Percentiles rank a stretch among this genome's conserved stretches.
Conservation (phyloP, 2,797 vertebrate species). For the Peromyscus melanophrys region DNA sequence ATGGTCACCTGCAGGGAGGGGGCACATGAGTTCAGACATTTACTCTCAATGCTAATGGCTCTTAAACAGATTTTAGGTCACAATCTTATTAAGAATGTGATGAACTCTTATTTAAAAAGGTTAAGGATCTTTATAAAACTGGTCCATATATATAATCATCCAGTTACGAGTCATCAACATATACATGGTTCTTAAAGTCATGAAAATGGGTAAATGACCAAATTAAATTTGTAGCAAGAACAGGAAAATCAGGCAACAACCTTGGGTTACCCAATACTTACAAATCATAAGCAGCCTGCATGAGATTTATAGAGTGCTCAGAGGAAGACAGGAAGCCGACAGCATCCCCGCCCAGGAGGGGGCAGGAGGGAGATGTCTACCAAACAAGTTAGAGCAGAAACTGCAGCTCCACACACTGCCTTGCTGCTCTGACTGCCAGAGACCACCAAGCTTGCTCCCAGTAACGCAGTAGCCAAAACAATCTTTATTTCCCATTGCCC, state of each 20-base stretch:
- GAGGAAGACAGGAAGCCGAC: background rate
- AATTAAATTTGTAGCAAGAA: background rate
- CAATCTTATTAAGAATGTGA: slow-evolving; percentile 28
- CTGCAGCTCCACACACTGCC: background rate
- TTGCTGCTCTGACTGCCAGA: slow-evolving; percentile 7
- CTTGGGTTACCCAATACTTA: background rate
- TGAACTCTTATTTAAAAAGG: slow-evolving; percentile 9
- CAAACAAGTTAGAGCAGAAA: background rate
- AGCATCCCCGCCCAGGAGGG: background rate
- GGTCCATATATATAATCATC: background rate
- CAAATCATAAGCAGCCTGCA: background rate
- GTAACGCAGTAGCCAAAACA: slow-evolving; percentile 12
- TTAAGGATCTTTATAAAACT: slow-evolving; percentile 33
- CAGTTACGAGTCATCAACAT: background rate
- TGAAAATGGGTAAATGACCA: slow-evolving; percentile 1
- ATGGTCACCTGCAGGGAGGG: background rate
- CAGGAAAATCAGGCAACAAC: background rate
- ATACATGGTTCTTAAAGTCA: slow-evolving; percentile 23
- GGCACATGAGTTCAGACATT: slow-evolving; percentile 6
- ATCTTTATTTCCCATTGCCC: slow-evolving; percentile 13
- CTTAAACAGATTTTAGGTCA: slow-evolving; percentile 33
- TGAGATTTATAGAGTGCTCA: background rate
- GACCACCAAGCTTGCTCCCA: background rate
- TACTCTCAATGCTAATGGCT: background rate
- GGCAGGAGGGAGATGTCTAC: background rate